Base-by-base conservation (phyloP, 2,797 vertebrate species). In the Eospalax fontanierii region DNA sequence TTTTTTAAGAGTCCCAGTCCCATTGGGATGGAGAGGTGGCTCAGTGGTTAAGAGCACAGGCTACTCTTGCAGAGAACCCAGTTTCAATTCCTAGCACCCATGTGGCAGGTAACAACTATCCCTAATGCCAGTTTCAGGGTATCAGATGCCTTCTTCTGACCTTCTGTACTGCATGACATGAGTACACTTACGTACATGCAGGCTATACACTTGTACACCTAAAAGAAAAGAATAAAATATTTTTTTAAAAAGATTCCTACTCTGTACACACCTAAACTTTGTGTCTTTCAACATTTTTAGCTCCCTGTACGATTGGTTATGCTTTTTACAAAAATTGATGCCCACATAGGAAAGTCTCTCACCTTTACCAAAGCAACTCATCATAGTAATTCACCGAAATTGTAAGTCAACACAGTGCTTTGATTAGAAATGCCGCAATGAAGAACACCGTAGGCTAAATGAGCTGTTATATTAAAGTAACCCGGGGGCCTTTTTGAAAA, bases 361-460 rank as follows among this genome's bases (percentile, higher is more conserved):
- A 76, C 24, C 0, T 0, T 78, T 81, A 33, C 1, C 24, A 43
- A 35, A 59, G 14, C 18, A 70, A 12, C 24, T 89, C 40, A 59
- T 50, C 35, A 87, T 81, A 80, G 40, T 6, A 86, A 19, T 87
- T 85, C 21, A 89, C 14, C 66, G 84, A 33, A 91, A 87, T 33
- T 75, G 28, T 43, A 63, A 91, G 70, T 74, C 57, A 9, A 78
- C 10, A 10, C 6, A 70, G 1, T 61, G 3, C 18, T 74, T 61
- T 78, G 35, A 70, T 46, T 86, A 82, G 73, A 75, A 75, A 57
- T 18, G 79, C 15, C 6, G 6, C 21, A 85, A 80, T 30, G n/a
- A 90, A 61, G 8, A n/a, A 35, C 73, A 70, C 4, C 3, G 79
- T 86, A 75, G 40, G 6, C 43, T 86, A 40, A 81, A 50, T 40